Percentiles rank a stretch among this genome's conserved stretches.
These are phyloP conservation scores for Takifugu rubripes DNA, from an alignment of 2,797 vertebrate genomes.

Conservation along the genomic window DNA sequence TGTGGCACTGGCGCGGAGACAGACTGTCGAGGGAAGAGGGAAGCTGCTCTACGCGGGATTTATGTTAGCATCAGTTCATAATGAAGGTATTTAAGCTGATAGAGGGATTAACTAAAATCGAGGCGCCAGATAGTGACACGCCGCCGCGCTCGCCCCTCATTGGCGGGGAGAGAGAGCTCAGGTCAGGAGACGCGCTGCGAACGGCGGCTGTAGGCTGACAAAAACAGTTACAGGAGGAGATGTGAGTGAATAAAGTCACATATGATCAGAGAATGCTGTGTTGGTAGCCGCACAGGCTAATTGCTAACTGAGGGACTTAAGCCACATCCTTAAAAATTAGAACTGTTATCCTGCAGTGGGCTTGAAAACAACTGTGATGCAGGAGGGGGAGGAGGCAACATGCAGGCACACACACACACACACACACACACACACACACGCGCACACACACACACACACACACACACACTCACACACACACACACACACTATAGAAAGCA, in stretches of 20 bases:
- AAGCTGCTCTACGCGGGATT: conserved; percentile 40
- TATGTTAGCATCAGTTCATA: conserved; percentile 52
- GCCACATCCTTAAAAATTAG: too few species aligned
- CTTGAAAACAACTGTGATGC: too few species aligned
- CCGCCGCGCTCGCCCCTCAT: conserved; percentile 22
- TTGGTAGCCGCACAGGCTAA: too few species aligned
- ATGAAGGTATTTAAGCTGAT: conserved; percentile 51
- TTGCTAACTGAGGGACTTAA: too few species aligned
- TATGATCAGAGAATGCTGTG: too few species aligned
- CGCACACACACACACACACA: conserved; percentile 2
- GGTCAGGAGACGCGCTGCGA: conserved; percentile 20
- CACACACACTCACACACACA: background rate
- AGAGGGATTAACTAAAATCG: conserved; percentile 49
- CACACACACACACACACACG: background rate
- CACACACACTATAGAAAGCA: conserved; percentile 20
- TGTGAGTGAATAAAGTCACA: background rate
- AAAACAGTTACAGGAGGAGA: conserved; percentile 5
- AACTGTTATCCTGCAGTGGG: too few species aligned
- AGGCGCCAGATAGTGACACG: conserved; percentile 31
- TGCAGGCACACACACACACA: conserved; percentile 6
- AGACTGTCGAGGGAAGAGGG: conserved; percentile 30
- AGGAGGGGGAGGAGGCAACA: too few species aligned
- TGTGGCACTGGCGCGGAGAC: conserved; percentile 29
- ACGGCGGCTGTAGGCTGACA: conserved; percentile 12
- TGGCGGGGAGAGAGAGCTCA: conserved; percentile 29